Evolutionary conservation across 2,888 invertebrate species (phyloP).

Genomic region (Cinara cedri): DNA sequence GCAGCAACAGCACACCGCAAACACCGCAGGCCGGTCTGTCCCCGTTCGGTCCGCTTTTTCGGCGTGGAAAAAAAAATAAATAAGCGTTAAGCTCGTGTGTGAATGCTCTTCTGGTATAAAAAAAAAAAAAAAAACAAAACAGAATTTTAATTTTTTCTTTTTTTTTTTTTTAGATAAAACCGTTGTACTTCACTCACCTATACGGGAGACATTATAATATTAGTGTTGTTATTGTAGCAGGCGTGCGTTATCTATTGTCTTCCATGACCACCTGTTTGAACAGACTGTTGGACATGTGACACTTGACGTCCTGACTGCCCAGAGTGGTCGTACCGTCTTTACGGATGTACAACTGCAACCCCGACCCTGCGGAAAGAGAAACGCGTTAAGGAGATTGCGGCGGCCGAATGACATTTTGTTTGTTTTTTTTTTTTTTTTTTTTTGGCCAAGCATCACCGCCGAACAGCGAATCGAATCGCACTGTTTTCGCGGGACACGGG

Average conservation of each 20-base stretch:
- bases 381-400: too few species aligned
- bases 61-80: background rate
- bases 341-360: constrained; percentile 86
- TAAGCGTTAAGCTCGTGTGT: constrained; percentile 40
- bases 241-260: constrained; percentile 71
- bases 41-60: constrained; percentile 20
- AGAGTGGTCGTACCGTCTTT: constrained; percentile 89
- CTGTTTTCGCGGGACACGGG: too few species aligned
- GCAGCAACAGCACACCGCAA: background rate
- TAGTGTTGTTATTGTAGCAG: too few species aligned
- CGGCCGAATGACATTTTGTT: too few species aligned
- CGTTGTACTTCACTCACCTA: too few species aligned
- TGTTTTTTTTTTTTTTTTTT: too few species aligned
- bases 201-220: too few species aligned
- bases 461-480: too few species aligned
- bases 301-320: constrained; percentile 81
- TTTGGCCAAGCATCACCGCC: too few species aligned
- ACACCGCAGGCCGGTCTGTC: background rate
- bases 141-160: background rate
- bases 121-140: background rate
- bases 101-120: constrained; percentile 23
- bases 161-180: too few species aligned
- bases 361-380: constrained; percentile 72
- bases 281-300: constrained; percentile 71
- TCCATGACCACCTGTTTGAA: constrained; percentile 81